These are phyloP conservation scores for Dione juno DNA, from an alignment of 2,888 invertebrate genomes.

Conservation along the genomic window DNA sequence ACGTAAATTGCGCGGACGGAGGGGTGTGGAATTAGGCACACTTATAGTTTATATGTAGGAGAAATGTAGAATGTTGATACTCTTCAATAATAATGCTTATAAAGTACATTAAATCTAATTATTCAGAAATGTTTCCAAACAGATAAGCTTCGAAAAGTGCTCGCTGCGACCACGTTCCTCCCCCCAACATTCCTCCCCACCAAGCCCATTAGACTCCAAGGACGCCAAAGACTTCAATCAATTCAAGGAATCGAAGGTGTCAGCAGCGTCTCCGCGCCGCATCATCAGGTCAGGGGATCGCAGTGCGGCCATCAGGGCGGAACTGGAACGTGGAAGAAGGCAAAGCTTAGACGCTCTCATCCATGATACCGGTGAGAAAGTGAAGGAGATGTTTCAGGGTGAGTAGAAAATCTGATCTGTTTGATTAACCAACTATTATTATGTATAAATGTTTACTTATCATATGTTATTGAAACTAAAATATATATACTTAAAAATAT, in stretches of 20 bases:
- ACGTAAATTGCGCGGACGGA: no score
- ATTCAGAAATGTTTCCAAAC: not conserved
- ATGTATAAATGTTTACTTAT: no score
- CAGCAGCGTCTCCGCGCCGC: constrained; percentile 57
- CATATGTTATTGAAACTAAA: no score
- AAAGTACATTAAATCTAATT: no score
- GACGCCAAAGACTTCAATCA: constrained; percentile 61
- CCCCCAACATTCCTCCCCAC: constrained; percentile 68
- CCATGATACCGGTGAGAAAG: constrained; percentile 90
- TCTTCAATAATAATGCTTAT: no score
- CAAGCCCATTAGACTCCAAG: constrained; percentile 63
- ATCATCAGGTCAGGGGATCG: constrained; percentile 52
- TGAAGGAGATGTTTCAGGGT: constrained; percentile 92
- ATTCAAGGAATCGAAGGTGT: constrained; percentile 57
- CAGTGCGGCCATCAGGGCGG: constrained; percentile 54
- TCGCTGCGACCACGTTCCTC: constrained; percentile 74
- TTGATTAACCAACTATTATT: no score
- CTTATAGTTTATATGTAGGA: no score
- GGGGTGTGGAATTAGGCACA: no score
- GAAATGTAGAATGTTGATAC: no score
- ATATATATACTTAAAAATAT: no score
- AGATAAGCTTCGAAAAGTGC: constrained; percentile 83
- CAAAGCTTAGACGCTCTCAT: constrained; percentile 90
- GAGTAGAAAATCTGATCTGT: constrained; percentile 51
- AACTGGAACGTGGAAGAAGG: constrained; percentile 75